Base-by-base conservation (phyloP, 2,113 vertebrate species). In the Oenanthe melanoleuca region DNA sequence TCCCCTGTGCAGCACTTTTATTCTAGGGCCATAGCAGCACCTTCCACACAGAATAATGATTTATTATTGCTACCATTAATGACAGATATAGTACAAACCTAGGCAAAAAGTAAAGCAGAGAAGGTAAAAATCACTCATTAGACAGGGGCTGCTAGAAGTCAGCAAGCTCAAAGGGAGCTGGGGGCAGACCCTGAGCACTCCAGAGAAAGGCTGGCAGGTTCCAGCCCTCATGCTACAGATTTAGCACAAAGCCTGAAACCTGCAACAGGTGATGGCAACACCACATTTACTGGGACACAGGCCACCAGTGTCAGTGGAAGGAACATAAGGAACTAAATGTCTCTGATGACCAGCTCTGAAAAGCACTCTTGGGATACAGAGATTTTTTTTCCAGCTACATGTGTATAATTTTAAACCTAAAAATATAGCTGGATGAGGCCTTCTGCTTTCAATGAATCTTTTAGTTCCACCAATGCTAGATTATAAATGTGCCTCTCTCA, bases 401-500 rank as follows among this genome's bases (percentile, higher is more conserved):
- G 5, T n/a, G 9, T 45, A 20, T 45, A 9, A 72, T 72, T 82
- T 75, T 31, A 53, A 86, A 49, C 11, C 28, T 11, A 59, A 70
- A 34, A 28, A 26, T 7, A 40, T 5, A 38, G 12, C 37, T 74
- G 56, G 24, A 52, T 49, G 47, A 57, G 19, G 31, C 12, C 23
- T 66, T 11, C 42, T 66, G 66, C 25, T 82, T 82, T 53, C 70
- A 49, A 8, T 29, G 42, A 11, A 13, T 14, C 74, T 37, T 22
- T 12, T 7, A 18, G 14, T 24, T 49, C 37, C 37, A 17, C 17
- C 24, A 71, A 1, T 0, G 0, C 9, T 37, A 24, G 19, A 45
- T 37, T 25, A 42, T 3, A 34, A 12, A 13, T 0, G 0, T 21
- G 22, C 28, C 12, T 60, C 4, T 47, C 24, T 61, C 61, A 34